phyloP scores from a whole-genome alignment of 2,113 vertebrate species.

The Pipra filicauda region DNA sequence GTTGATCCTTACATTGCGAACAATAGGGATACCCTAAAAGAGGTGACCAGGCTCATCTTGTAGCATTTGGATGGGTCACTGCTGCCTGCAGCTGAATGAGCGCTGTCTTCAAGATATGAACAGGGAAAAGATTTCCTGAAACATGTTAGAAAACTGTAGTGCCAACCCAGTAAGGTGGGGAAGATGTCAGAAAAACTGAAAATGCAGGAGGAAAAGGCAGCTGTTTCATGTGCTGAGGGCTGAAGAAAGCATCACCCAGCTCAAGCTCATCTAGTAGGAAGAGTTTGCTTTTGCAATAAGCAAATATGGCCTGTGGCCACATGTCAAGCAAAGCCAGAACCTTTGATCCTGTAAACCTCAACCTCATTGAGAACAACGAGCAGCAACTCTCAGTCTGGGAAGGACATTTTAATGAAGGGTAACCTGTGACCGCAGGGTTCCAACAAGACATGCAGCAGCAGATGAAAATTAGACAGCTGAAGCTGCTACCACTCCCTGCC shows the following conservation, averaged over 20 bases:
- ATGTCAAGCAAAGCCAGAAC: not conserved
- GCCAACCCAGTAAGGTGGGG: not conserved
- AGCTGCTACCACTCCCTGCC: not conserved
- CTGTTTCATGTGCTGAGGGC: not conserved
- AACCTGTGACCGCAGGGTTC: not conserved
- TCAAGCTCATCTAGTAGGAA: not conserved
- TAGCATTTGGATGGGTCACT: not conserved
- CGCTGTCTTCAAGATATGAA: not conserved
- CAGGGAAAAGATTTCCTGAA: not conserved
- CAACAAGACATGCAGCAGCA: not conserved
- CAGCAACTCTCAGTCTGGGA: not conserved
- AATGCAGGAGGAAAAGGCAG: not conserved
- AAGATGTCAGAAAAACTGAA: not conserved
- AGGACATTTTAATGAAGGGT: not conserved
- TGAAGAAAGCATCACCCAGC: not conserved
- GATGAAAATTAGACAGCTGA: not conserved
- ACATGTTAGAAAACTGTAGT: not conserved
- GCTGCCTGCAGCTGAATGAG: not conserved
- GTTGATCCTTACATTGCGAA: not conserved
- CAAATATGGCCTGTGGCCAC: not conserved
- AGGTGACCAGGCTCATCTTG: not conserved
- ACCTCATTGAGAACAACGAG: not conserved
- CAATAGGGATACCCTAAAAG: not conserved
- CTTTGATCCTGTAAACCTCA: not conserved
- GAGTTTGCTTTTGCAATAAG: not conserved